Conservation (phyloP, 2,113 vertebrate species). For the Lophura nycthemera region DNA sequence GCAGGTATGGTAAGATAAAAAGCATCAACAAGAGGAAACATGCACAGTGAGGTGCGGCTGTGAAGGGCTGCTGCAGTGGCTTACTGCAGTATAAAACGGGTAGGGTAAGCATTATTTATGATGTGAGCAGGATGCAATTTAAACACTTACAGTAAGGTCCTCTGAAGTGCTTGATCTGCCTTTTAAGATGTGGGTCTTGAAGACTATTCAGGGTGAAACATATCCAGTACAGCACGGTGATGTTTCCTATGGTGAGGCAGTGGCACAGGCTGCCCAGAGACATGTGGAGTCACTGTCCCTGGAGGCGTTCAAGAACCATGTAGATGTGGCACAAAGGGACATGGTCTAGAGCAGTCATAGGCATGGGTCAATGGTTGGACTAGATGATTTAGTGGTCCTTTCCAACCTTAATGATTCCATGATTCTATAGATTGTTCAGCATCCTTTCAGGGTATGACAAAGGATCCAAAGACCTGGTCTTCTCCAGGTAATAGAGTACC, state of each 20-base stretch:
- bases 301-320: too few relatives aligned
- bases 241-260: neutral
- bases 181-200: neutral
- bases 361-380: too few relatives aligned
- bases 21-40: neutral
- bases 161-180: neutral
- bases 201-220: neutral
- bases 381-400: too few relatives aligned
- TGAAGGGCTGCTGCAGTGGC: neutral
- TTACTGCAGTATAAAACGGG: neutral
- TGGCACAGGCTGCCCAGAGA: too few relatives aligned
- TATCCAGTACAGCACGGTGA: neutral
- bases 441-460: neutral
- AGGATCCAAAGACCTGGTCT: neutral
- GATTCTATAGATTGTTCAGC: neutral
- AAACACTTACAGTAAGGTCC: neutral
- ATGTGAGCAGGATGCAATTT: neutral
- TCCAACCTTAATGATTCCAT: too few relatives aligned
- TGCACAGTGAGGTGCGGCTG: accelerated
- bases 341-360: too few relatives aligned
- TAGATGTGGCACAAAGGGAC: too few relatives aligned
- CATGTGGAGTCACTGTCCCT: too few relatives aligned
- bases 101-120: neutral
- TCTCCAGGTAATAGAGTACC: neutral
- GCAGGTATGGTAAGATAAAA: neutral